Evolutionary conservation across 2,888 invertebrate species (phyloP).

Genomic region (Xylophagus ater): DNA sequence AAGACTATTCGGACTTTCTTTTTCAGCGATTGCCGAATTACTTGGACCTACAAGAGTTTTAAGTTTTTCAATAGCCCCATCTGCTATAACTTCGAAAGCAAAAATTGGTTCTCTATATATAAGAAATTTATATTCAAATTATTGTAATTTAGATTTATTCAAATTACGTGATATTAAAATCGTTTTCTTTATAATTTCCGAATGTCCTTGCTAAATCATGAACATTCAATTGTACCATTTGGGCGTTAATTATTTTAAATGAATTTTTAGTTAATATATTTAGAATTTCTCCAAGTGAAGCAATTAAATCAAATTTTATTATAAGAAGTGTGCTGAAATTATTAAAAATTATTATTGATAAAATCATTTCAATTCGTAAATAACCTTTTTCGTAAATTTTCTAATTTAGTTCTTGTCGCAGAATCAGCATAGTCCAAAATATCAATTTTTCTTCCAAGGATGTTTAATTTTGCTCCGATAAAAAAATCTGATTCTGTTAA

Average conservation of each 20-base stretch:
- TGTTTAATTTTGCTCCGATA: slow-evolving; percentile 58
- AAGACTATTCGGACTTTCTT: slow-evolving; percentile 45
- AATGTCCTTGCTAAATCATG: slow-evolving; percentile 57
- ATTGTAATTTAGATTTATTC: no score
- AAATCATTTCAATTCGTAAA: slow-evolving; percentile 20
- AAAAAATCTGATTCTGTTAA: slow-evolving; percentile 56
- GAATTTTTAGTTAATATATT: slow-evolving; percentile 51
- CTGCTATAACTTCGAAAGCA: slow-evolving; percentile 32
- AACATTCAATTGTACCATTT: slow-evolving; percentile 56
- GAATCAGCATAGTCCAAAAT: slow-evolving; percentile 63
- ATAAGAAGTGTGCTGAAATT: slow-evolving; percentile 58
- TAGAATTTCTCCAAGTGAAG: slow-evolving; percentile 63
- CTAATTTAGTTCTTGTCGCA: slow-evolving; percentile 51
- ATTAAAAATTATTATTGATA: neutral
- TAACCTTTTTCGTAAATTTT: slow-evolving; percentile 54
- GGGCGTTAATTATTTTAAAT: slow-evolving; percentile 54
- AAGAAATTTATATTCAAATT: no score
- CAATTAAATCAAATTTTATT: slow-evolving; percentile 61
- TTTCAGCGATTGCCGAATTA: slow-evolving; percentile 49
- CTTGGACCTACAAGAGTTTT: slow-evolving; percentile 37
- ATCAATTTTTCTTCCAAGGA: slow-evolving; percentile 63
- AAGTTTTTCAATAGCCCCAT: slow-evolving; percentile 33
- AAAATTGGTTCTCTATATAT: slow-evolving; percentile 29
- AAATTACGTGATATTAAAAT: no score
- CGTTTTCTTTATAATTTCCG: slow-evolving; percentile 44